Conservation (phyloP, 2,888 invertebrate genomes). For the Campaea margaritaria region DNA sequence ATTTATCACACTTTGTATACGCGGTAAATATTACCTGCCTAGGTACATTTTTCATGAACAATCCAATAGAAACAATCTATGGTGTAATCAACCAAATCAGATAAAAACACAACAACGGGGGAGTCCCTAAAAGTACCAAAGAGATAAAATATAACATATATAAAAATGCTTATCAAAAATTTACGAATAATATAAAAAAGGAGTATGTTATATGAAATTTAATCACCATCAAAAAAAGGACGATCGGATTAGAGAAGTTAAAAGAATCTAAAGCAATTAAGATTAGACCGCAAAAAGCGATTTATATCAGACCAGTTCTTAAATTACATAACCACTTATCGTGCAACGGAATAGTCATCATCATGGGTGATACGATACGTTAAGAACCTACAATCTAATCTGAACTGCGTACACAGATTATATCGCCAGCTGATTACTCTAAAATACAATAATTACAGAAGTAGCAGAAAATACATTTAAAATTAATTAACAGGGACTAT, state of each 20-base stretch:
- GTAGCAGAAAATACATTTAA: neutral
- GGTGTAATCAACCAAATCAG: too few species aligned
- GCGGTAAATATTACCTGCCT: too few species aligned
- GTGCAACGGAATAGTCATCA: constrained; percentile 16
- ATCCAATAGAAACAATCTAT: too few species aligned
- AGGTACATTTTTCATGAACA: too few species aligned
- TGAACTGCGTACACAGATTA: neutral
- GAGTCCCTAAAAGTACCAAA: too few species aligned
- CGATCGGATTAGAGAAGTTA: neutral
- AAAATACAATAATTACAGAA: neutral
- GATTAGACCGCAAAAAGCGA: neutral
- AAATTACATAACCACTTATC: constrained; percentile 21
- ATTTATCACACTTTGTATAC: too few species aligned
- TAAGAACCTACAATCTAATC: constrained; percentile 10
- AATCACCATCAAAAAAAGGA: neutral
- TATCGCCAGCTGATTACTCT: neutral
- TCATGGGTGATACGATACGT: constrained; percentile 19
- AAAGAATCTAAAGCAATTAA: neutral
- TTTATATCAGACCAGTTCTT: constrained; percentile 25
- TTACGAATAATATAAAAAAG: too few species aligned
- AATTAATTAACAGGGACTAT: too few species aligned
- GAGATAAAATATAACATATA: too few species aligned
- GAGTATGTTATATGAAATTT: too few species aligned
- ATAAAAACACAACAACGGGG: too few species aligned
- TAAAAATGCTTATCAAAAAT: too few species aligned